These are phyloP conservation scores for Thunnus albacares DNA, from an alignment of 2,797 vertebrate genomes.

Conservation along the genomic window DNA sequence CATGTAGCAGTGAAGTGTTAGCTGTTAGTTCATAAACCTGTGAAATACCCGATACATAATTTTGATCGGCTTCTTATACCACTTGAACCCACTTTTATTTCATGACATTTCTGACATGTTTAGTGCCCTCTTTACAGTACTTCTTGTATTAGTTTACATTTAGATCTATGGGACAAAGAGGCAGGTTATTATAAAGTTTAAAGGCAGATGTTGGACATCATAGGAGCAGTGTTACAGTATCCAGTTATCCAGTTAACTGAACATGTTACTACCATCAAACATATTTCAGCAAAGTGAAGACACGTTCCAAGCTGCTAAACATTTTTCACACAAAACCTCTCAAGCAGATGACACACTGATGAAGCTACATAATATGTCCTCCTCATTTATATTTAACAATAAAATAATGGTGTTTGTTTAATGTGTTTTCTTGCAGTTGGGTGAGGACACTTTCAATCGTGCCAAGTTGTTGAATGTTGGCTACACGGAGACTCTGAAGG, in stretches of 20 bases:
- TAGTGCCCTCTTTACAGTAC: neutral
- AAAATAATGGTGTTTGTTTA: neutral
- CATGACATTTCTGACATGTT: neutral
- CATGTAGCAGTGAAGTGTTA: too few relatives aligned
- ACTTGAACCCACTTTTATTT: too few relatives aligned
- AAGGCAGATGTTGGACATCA: neutral
- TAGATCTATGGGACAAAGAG: neutral
- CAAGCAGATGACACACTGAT: constrained; percentile 2
- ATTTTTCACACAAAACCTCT: neutral
- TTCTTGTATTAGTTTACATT: neutral
- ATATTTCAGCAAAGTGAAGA: neutral
- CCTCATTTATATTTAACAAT: neutral
- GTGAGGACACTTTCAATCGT: constrained; percentile 97
- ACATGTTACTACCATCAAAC: neutral
- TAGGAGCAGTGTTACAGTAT: neutral
- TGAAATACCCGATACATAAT: constrained; percentile 16
- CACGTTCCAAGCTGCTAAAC: neutral
- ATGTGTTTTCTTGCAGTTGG: constrained; percentile 85
- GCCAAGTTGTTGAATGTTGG: constrained; percentile 97
- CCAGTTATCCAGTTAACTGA: constrained; percentile 6
- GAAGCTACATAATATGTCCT: neutral
- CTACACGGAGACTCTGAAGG: constrained; percentile 94
- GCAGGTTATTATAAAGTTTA: neutral
- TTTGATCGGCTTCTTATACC: neutral
- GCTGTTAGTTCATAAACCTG: constrained; percentile 11